A percentile compares a stretch with the other conserved stretches of the same genome.
Conservation (phyloP, 2,797 vertebrate genomes). For the Ctenosaura bakeri region DNA sequence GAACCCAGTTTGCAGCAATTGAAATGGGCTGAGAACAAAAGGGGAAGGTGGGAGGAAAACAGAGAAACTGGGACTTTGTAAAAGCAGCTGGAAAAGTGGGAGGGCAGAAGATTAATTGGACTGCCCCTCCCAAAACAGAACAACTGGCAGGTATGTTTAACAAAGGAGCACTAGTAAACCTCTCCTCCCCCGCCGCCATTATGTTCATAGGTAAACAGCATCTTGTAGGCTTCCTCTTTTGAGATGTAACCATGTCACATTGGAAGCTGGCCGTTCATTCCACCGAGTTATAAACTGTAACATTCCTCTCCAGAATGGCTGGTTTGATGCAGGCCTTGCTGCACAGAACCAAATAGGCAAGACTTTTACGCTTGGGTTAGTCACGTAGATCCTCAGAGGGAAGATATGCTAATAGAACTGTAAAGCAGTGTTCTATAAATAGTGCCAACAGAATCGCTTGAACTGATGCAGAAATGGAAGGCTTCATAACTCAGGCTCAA, state of each 20-base stretch:
- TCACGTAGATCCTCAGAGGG: constrained; percentile 65
- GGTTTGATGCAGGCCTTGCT: constrained; percentile 66
- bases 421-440: constrained; percentile 74
- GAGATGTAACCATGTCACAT: background rate
- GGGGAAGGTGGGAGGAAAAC: no score
- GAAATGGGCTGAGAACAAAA: no score
- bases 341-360: constrained; percentile 66
- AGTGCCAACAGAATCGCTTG: constrained; percentile 58
- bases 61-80: no score
- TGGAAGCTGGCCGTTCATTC: constrained; percentile 53
- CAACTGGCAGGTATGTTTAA: background rate
- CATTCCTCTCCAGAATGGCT: constrained; percentile 10
- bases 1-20: no score
- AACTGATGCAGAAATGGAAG: constrained; percentile 65
- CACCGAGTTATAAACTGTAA: constrained; percentile 35
- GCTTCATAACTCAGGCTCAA: constrained; percentile 23
- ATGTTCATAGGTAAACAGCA: background rate
- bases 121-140: no score
- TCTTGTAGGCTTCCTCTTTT: background rate
- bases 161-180: background rate
- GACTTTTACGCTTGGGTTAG: constrained; percentile 70
- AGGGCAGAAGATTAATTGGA: no score
- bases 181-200: background rate
- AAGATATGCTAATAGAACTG: constrained; percentile 70
- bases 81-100: no score